Base-by-base conservation (phyloP, 2,888 invertebrate genomes). In the Lithophane socia region DNA sequence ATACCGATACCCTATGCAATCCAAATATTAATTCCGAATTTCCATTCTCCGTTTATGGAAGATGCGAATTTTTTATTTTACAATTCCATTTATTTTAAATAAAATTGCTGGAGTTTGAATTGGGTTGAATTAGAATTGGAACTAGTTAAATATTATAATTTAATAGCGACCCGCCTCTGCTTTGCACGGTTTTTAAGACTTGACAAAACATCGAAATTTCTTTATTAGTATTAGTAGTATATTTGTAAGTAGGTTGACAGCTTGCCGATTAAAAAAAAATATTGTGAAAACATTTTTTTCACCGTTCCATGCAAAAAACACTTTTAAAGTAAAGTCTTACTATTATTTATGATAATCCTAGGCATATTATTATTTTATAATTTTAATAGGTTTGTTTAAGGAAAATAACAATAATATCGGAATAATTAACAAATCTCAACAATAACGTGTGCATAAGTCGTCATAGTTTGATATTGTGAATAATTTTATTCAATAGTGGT, bases 21-120 rank as follows among this genome's bases (percentile, higher is more conserved):
- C 73, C 89, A 93, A 93, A 93, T 93, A 93, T 94, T 94, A 94
- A 94, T 94, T 93, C 94, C 77, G 92, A 93, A 94, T 94, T 93
- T 92, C 89, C 90, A 86, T 87, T 86, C 69, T 67, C 85, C 84
- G 86, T 85, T 88, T 88, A 90, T 89, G 87, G 87, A 73, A 42
- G 44, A 83, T 73, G 63, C 58, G 74, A 82, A 58, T 79, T 80
- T 90, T 90, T 90, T 87, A 87, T 87, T 89, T 76, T 70, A 65
- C 47, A 84, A 64, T 74, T 82, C 76, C 67, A 63, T 72, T 29
- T 69, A 63, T 75, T 77, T 73, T 42, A 44, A 71, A 37, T 37
- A 37, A 37, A 37, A 68, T 76, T 61, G 1, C 10, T 54, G 0
- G 12, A 71, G 63, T 75, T 68, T 4, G 9, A 47, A 75, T 58